Base-by-base conservation (phyloP, 2,888 invertebrate species). In the Tetanocera ferruginea region DNA sequence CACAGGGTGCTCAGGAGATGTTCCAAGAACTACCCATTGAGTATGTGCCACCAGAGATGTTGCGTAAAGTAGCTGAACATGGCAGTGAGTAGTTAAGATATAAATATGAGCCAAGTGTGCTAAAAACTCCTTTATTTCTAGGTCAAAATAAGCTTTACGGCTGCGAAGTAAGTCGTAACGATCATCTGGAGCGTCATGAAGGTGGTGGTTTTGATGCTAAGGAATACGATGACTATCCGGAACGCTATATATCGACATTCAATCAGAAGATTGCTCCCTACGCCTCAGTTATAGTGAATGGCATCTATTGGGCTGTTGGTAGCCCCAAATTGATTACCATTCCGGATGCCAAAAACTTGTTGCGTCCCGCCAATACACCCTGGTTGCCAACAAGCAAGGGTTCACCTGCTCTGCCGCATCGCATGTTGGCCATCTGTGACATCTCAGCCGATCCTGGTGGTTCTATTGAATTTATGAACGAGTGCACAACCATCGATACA, bases 391-490 rank as follows among this genome's bases (percentile, higher is more conserved):
- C 94, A 43, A 96, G 96, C 81, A 93, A 95, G 75, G 97, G 97
- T 0, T 95, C 96, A 0, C 97, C 97, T 0, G 94, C 95, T 0
- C 89, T 97, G 67, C 97, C 97, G 0, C 97, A 97, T 87, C 92
- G 98, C 81, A 95, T 99, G 93, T 91, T 99, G 80, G 96, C 94
- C 4, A 97, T 99, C 85, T 99, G 99, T 89, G 99, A 99, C 88
- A 99, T 99, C 85, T 98, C 98, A 0, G 99, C 99, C 0, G 99
- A 99, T 90, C 99, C 99, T 0, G 98, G 99, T 0, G 98, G 98
- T 76, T 97, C 97, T 55, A 98, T 99, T 77, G 99, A 99, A 87
- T 99, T 99, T 88, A 99, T 99, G 99, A 97, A 98, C 86, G 99
- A 99, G 88, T 99, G 99, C 88, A 99, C 99, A 0, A 99, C 99